Conservation (phyloP, 2,113 vertebrate genomes). For the Sander lucioperca region DNA sequence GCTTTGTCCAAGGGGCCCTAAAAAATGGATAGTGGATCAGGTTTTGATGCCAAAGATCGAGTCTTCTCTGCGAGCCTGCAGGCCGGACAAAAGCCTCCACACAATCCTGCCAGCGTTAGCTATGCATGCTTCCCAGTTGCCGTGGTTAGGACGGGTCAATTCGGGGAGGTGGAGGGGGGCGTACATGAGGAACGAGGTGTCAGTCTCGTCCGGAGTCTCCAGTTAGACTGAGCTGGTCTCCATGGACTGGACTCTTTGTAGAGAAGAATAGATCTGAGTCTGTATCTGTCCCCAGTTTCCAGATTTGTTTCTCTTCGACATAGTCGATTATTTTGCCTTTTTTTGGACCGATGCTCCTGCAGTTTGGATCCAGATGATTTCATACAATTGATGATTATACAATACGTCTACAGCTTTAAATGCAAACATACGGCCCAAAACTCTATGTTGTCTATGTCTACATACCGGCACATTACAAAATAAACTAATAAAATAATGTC, state of each 20-base stretch:
- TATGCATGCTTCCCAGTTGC: constrained; percentile 98
- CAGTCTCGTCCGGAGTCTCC: neutral
- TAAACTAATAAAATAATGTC: no score
- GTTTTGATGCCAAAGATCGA: constrained; percentile 91
- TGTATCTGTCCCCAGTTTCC: no score
- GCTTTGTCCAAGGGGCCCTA: constrained; percentile 86
- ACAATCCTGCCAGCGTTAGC: constrained; percentile 91
- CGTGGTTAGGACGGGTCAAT: constrained; percentile 88
- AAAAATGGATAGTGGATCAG: constrained; percentile 77
- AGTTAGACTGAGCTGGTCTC: neutral
- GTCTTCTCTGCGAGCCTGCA: constrained; percentile 88
- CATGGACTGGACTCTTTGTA: neutral
- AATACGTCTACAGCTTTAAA: no score
- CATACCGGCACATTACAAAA: no score
- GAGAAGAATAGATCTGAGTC: no score
- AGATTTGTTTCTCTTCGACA: neutral
- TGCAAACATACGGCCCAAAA: no score
- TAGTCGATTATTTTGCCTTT: neutral
- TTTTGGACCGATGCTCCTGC: no score
- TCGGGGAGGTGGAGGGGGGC: constrained; percentile 76
- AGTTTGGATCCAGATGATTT: neutral
- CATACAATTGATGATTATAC: no score
- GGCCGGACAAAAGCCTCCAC: constrained; percentile 90
- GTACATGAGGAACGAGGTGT: constrained; percentile 84
- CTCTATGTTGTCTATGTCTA: no score